Evolutionary conservation across 53 echinoderm and acorn worm genomes (phyloP).

Genomic region (Glandiceps talaboti): DNA sequence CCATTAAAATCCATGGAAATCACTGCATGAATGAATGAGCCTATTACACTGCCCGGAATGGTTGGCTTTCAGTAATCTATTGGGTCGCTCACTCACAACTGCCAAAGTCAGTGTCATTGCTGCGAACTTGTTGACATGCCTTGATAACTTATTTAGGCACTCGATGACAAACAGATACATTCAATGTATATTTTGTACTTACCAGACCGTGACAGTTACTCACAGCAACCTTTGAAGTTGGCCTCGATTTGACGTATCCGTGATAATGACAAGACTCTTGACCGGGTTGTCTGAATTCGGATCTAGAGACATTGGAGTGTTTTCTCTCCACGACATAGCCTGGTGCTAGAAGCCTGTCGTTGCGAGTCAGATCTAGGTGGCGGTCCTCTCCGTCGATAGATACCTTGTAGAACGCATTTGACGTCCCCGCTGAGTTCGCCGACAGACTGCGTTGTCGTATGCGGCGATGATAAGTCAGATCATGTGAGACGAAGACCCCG

Average conservation of each 20-base stretch:
- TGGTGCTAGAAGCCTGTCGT: constrained; percentile 20
- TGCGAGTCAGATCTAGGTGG: constrained; percentile 18
- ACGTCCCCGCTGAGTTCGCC: neutral
- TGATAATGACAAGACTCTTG: constrained; percentile 22
- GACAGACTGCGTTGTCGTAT: neutral
- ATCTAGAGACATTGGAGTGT: constrained; percentile 18
- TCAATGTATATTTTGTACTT: constrained; percentile 13
- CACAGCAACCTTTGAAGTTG: constrained; percentile 19
- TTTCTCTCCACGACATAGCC: constrained; percentile 29
- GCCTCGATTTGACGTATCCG: constrained; percentile 12
- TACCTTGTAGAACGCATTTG: constrained; percentile 10
- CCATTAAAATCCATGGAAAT: too few species aligned
- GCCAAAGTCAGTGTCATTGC: too few species aligned
- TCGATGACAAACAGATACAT: too few species aligned
- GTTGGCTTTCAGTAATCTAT: too few species aligned
- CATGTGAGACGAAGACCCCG: constrained; percentile 34
- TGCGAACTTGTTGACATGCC: too few species aligned
- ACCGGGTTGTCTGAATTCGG: constrained; percentile 4
- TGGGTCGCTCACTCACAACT: too few species aligned
- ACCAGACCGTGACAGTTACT: constrained; percentile 37
- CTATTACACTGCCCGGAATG: too few species aligned
- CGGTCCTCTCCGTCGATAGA: constrained; percentile 9
- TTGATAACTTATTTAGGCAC: too few species aligned
- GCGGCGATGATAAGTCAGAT: constrained; percentile 7
- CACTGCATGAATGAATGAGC: too few species aligned